Evolutionary conservation across 1,140 invertebrate species (phyloP), one percentile per base, ranked within the genome.

Genomic region (Drosophila pandora): DNA sequence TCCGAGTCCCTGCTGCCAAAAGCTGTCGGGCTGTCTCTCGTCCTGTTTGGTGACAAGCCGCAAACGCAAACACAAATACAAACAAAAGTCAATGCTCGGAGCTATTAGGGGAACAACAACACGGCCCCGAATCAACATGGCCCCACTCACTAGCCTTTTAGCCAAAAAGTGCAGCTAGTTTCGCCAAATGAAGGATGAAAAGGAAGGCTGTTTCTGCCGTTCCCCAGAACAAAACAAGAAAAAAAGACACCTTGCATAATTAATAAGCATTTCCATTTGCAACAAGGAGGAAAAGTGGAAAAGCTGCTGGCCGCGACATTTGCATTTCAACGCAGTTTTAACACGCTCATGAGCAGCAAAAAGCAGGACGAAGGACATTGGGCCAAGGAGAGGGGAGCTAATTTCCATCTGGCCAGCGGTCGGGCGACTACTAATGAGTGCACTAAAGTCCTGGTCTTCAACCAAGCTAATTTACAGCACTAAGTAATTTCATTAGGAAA

Each of bases 91-190:
- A 77, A 77, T 71, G 79, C 79, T 81, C 55, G 57, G 67, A 78
- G 79, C 79, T 81, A 81, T 83, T 81, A 83, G 79, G 54, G 50
- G 43, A 83, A 79, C 79, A 81, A 83, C 76, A 81, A 73, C 79
- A 82, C 54, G 48, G 48, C 78, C 47, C 58, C 58, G 30, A 63
- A 77, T 50, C 53, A 71, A 74, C 54, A 47, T 6, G 3, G 17
- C 17, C 28, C 30, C 37, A 32, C 39, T 47, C 43, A 10, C 43
- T 10, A 7, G 7, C 43, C 43, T 23, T 22, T 22, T 43, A 8
- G 13, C 41, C 43, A 10, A 28, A 47, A 56, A 69, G 32, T 68
- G 65, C 63, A 68, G 65, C 41, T 32, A 53, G 61, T 53, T 50
- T 23, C 65, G 39, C 65, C 65, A 68, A 69, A 69, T 57, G 67